phyloP scores from a whole-genome alignment of 2,113 vertebrate species.

The Zapornia atra region DNA sequence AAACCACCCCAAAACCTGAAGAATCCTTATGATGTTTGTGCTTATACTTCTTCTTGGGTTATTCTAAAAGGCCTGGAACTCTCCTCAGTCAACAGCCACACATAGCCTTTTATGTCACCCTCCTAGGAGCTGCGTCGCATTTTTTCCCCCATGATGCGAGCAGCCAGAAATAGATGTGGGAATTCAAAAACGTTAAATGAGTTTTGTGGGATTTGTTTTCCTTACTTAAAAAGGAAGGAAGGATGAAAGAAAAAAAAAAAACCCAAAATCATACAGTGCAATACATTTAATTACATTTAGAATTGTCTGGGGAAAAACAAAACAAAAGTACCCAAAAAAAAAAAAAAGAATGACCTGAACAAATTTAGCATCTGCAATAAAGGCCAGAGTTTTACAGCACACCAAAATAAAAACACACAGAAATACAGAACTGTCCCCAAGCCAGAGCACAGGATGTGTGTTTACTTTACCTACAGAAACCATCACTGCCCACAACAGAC shows the following conservation, averaged over 20 bases:
- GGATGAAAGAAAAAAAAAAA: background rate
- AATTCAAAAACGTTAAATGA: conserved; percentile 18
- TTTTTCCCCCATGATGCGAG: background rate
- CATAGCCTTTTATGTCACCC: background rate
- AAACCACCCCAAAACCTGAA: background rate
- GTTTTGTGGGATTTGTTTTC: background rate
- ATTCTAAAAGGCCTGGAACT: background rate
- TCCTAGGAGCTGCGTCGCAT: background rate
- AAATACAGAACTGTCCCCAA: background rate
- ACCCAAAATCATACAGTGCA: background rate
- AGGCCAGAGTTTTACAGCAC: background rate
- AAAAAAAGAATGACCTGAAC: background rate
- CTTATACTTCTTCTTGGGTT: background rate
- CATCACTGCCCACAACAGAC: background rate
- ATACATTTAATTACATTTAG: background rate
- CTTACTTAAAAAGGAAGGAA: conserved; percentile 40
- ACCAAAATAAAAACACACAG: background rate
- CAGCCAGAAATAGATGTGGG: conserved; percentile 16
- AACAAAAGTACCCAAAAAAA: no score
- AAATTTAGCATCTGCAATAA: background rate
- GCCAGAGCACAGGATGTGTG: background rate
- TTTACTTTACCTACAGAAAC: background rate
- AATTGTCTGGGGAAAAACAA: background rate
- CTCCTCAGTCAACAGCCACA: background rate
- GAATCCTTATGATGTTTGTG: background rate